A percentile compares a stretch with the other conserved stretches of the same genome.
Evolutionary conservation across 2,797 vertebrate genomes (phyloP).

Genomic region (Arnoldichthys spilopterus): DNA sequence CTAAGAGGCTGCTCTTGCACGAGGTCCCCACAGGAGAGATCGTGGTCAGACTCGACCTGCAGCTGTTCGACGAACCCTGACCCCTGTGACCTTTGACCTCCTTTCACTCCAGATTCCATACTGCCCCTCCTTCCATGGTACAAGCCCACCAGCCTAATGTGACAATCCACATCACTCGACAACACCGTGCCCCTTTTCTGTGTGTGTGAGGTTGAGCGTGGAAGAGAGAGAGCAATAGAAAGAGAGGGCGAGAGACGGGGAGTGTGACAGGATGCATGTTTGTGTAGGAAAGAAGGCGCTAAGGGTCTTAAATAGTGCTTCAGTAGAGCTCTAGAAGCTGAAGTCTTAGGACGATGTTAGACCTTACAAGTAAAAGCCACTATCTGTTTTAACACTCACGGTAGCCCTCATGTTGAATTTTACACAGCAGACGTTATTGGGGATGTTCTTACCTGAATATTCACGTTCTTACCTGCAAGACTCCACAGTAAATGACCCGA

Average conservation of each 20-base stretch:
- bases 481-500: background rate
- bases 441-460: background rate
- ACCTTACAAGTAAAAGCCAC: background rate
- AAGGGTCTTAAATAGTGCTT: conserved; percentile 39
- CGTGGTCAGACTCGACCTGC: conserved; percentile 95
- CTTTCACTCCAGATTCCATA: conserved; percentile 36
- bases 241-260: background rate
- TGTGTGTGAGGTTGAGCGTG: conserved; percentile 37
- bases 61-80: conserved; percentile 94
- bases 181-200: conserved; percentile 45
- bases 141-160: conserved; percentile 64
- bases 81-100: conserved; percentile 31
- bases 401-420: background rate
- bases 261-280: conserved; percentile 33
- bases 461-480: background rate
- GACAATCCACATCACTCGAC: conserved; percentile 70
- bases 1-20: conserved; percentile 94
- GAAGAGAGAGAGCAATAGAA: conserved; percentile 8
- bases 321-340: conserved; percentile 4
- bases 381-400: background rate
- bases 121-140: conserved; percentile 35
- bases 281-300: conserved; percentile 52
- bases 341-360: conserved; percentile 29
- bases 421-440: background rate
- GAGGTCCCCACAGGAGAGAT: conserved; percentile 99